Percentiles rank a stretch among this genome's conserved stretches.
phyloP scores from a whole-genome alignment of 2,888 invertebrate genomes.

The Tridacna gigas region DNA sequence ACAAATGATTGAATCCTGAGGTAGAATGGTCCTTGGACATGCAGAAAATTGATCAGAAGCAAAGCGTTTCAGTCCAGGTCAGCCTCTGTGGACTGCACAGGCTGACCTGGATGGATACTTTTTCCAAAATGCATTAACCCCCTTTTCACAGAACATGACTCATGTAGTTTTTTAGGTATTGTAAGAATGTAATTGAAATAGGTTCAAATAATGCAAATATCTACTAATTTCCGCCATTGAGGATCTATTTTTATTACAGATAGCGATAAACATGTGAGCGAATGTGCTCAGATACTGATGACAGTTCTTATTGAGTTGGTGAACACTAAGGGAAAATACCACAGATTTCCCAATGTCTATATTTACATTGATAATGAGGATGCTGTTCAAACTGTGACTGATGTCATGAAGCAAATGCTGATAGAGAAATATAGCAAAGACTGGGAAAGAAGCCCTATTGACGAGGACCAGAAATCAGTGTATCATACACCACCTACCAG shows the following conservation, averaged over 20 bases:
- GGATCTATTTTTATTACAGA: neutral
- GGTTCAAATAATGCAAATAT: too few relatives aligned
- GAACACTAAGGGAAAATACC: neutral
- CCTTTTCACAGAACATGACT: too few relatives aligned
- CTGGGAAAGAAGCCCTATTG: neutral
- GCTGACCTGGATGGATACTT: too few relatives aligned
- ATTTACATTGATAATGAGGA: neutral
- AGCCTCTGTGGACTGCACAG: too few relatives aligned
- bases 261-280: neutral
- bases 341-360: slow-evolving; percentile 3
- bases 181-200: too few relatives aligned
- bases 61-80: too few relatives aligned
- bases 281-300: neutral
- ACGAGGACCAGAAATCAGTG: neutral
- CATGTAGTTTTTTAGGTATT: too few relatives aligned
- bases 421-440: neutral
- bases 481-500: neutral
- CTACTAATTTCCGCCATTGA: too few relatives aligned
- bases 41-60: too few relatives aligned
- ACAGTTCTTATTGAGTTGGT: neutral
- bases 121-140: too few relatives aligned
- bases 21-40: too few relatives aligned
- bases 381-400: neutral
- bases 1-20: too few relatives aligned
- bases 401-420: neutral